Percentiles rank a stretch among this genome's conserved stretches.
Evolutionary conservation across 2,797 vertebrate genomes (phyloP).

Genomic region (Erpetoichthys calabaricus): DNA sequence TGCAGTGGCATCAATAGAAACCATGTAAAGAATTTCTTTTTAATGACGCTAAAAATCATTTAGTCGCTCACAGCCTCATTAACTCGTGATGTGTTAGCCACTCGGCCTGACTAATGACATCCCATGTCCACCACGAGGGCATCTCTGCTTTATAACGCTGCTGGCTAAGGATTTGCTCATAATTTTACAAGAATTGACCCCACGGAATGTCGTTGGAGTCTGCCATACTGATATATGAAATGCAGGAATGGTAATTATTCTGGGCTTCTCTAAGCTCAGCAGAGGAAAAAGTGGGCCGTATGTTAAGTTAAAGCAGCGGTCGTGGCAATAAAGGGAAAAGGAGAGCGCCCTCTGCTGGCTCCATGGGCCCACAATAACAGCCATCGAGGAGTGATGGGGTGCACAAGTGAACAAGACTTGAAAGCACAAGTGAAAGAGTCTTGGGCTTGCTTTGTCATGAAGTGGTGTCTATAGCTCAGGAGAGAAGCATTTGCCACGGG

Average conservation of each 20-base stretch:
- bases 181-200: conserved; percentile 22
- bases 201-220: conserved; percentile 15
- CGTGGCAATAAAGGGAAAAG: too few species aligned
- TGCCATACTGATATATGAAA: conserved; percentile 24
- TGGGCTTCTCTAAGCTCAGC: background rate
- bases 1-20: conserved; percentile 11
- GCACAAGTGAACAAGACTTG: too few species aligned
- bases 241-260: conserved; percentile 33
- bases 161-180: conserved; percentile 12
- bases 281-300: too few species aligned
- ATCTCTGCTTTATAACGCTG: too few species aligned
- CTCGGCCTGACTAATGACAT: conserved; percentile 22
- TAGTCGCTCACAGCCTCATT: conserved; percentile 33
- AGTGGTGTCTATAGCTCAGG: too few species aligned
- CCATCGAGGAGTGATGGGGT: too few species aligned
- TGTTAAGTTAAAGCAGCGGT: too few species aligned
- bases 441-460: too few species aligned
- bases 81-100: conserved; percentile 27
- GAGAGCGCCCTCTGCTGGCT: too few species aligned
- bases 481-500: too few species aligned
- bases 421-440: too few species aligned
- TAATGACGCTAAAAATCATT: conserved; percentile 18
- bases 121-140: conserved; percentile 23
- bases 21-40: background rate
- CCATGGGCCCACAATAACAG: too few species aligned